These are phyloP conservation scores for Aproaerema taeniolella DNA, from an alignment of 2,888 invertebrate species.

Conservation along the genomic window DNA sequence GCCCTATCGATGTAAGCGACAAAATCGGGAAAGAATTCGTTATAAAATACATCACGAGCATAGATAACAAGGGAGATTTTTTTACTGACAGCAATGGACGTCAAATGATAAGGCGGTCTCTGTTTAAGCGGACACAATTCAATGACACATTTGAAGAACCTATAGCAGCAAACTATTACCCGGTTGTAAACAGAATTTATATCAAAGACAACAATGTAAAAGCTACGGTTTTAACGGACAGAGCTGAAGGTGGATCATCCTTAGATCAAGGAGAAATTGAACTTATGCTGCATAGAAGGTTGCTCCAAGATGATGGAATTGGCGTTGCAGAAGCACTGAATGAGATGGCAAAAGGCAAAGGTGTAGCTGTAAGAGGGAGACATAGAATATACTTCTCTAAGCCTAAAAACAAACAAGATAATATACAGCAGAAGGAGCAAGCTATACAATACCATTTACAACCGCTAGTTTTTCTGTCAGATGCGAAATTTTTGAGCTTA, in stretches of 20 bases:
- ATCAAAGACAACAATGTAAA: slow-evolving; percentile 76
- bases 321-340: slow-evolving; percentile 95
- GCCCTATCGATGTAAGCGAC: slow-evolving; percentile 83
- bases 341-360: slow-evolving; percentile 78
- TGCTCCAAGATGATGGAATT: slow-evolving; percentile 92
- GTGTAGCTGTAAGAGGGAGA: slow-evolving; percentile 81
- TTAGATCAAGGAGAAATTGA: slow-evolving; percentile 86
- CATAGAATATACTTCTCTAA: slow-evolving; percentile 74
- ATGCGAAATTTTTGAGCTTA: slow-evolving; percentile 56
- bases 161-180: slow-evolving; percentile 94
- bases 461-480: slow-evolving; percentile 80
- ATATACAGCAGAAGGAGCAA: slow-evolving; percentile 19
- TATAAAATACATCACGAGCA: slow-evolving; percentile 80
- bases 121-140: slow-evolving; percentile 86
- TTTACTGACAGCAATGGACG: slow-evolving; percentile 97
- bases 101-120: slow-evolving; percentile 84
- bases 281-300: slow-evolving; percentile 91
- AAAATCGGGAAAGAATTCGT: slow-evolving; percentile 89
- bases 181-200: slow-evolving; percentile 88
- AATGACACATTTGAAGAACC: slow-evolving; percentile 81
- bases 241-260: slow-evolving; percentile 90
- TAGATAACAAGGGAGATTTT: slow-evolving; percentile 82
- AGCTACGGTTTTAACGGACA: slow-evolving; percentile 82
- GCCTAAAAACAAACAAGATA: slow-evolving; percentile 24
- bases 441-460: slow-evolving; percentile 72